Evolutionary conservation across 2,113 vertebrate species (phyloP), one percentile per base, ranked within the genome.

Genomic region (Haemorhous mexicanus): DNA sequence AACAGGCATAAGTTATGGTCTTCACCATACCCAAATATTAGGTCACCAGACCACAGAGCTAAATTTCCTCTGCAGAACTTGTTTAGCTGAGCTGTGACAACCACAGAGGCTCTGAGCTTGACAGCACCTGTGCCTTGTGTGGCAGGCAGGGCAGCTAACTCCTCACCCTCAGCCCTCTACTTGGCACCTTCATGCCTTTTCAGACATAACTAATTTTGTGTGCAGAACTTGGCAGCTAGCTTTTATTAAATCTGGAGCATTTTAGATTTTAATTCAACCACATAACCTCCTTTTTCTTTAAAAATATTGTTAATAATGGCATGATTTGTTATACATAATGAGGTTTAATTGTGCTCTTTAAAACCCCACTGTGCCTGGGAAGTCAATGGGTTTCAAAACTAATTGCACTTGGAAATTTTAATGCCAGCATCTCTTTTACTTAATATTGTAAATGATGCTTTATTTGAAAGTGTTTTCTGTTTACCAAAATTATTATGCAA

Each of bases 261-360:
- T 61, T 87, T 70, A 41, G 32, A 59, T 91, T 86, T 89, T 8
- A 64, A 80, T 76, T 93, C 62, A 80, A 59, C 3, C 3, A 89
- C 75, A 41, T n/a, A 66, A n/a, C 10, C 17, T 43, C 22, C 39
- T 75, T 62, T 80, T 69, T 35, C 13, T 67, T 83, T n/a, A 3
- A 94, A 92, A 77, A 39, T 21, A 16, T 63, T 20, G 43, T 70
- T 77, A 77, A 78, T 90, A 92, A 84, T 84, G 37, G 4, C n/a
- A 58, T 50, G 84, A 81, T 95, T 94, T 93, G 8, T 93, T 82
- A 80, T 66, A 64, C 23, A 76, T 66, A 87, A 86, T 69, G 70
- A 88, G 14, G 13, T 91, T 86, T 97, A 96, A 92, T 95, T 95
- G 52, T 13, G 35, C 10, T 76, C 20, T 87, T 89, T 93, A 87